Base-by-base conservation (phyloP, 1,140 invertebrate genomes). In the Babylonia areolata region DNA sequence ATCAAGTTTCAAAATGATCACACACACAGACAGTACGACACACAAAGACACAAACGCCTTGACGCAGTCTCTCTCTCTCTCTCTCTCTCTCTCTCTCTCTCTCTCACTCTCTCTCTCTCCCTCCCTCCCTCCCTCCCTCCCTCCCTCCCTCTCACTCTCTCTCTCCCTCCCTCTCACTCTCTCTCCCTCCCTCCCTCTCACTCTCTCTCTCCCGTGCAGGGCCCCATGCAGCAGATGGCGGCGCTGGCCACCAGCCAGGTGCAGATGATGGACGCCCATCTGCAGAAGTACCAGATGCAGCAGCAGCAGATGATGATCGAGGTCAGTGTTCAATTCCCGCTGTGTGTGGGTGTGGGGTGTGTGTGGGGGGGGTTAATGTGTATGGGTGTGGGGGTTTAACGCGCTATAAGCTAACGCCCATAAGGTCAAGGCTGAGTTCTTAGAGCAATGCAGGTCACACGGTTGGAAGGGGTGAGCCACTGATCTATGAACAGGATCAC, bases 221-320 rank as follows among this genome's bases (percentile, higher is more conserved):
- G 73, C 0, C 86, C 86, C 9, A 81, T 64, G 75, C 83, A 37
- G 0, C 86, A 77, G 0, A 73, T 87, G 86, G 51, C 6, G 0
- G 64, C 71, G 40, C 86, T 83, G 1, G 51, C 54, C 39, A 85
- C 83, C 2, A 33, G 51, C 11, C 37, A 71, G 23, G 39, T 87
- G 12, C 78, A 87, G 28, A 78, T 51, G 39, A 81, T 80, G 54
- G 82, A 87, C 73, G 5, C 23, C 1, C 82, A 87, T 39, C 83
- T 87, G 35, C n/a, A 35, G 15, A 51, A 81, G 39, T 73, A 71
- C 31, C 86, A 87, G 83, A 64, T 85, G 58, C 35, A 85, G 79
- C 77, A 46, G 23, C 86, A 87, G 40, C 82, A 87, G 64, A 23
- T 46, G 78, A 85, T 87, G 86, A 79, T 87, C 23, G n/a, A 87